Conservation (phyloP, 1,140 invertebrate species). For the Adoxophyes honmai region DNA sequence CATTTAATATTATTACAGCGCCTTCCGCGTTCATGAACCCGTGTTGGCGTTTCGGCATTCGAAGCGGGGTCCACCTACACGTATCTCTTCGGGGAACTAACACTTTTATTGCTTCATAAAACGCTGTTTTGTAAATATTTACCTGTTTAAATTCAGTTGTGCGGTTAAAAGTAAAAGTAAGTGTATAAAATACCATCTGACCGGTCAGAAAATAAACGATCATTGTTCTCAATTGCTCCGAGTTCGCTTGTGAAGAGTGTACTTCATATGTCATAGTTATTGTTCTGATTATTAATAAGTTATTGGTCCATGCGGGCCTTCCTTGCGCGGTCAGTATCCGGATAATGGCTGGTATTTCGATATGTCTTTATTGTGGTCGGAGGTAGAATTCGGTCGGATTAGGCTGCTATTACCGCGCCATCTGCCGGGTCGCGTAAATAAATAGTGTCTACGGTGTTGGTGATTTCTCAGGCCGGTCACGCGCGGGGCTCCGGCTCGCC, state of each 20-base stretch:
- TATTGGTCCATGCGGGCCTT: too few relatives aligned
- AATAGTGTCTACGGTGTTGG: slow-evolving; percentile 35
- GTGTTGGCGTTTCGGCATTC: neutral
- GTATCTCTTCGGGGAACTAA: slow-evolving; percentile 1
- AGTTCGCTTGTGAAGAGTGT: too few relatives aligned
- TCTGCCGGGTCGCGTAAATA: slow-evolving; percentile 40
- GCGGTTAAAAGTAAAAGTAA: slow-evolving; percentile 13
- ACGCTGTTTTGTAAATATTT: slow-evolving; percentile 13
- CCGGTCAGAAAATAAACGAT: neutral
- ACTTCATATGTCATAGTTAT: too few relatives aligned
- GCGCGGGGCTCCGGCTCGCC: slow-evolving; percentile 27
- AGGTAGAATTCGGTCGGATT: slow-evolving; percentile 26
- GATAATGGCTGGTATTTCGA: slow-evolving; percentile 4
- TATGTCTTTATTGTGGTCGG: slow-evolving; percentile 15
- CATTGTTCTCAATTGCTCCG: neutral
- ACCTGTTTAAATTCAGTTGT: slow-evolving; percentile 12
- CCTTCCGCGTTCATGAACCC: neutral
- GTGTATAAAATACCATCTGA: neutral
- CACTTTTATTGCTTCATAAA: slow-evolving; percentile 13
- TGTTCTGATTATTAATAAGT: too few relatives aligned
- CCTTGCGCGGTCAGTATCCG: too few relatives aligned
- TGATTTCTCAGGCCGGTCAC: slow-evolving; percentile 43
- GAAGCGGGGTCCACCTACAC: neutral
- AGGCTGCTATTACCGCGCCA: slow-evolving; percentile 30
- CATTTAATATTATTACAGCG: too few relatives aligned